These are phyloP conservation scores for Hydroisotoma schaefferi DNA, from an alignment of 2,888 invertebrate species.

Conservation along the genomic window DNA sequence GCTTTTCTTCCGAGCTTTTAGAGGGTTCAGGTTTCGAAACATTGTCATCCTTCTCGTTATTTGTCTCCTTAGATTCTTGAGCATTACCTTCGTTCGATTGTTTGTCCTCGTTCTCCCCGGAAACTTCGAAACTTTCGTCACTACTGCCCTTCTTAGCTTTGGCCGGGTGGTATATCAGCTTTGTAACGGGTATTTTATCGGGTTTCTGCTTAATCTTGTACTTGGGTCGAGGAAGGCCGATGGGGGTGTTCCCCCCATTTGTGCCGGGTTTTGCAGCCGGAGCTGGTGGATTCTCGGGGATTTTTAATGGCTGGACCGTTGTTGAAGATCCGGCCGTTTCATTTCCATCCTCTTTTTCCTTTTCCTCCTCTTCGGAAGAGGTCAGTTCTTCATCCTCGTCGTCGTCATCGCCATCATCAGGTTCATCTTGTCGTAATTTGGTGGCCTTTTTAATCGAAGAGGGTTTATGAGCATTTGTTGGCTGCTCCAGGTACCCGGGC, in stretches of 20 bases:
- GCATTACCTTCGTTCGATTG: conserved; percentile 4
- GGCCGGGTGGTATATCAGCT: background rate
- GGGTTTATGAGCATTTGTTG: too few species aligned
- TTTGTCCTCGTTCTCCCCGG: background rate
- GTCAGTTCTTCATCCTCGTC: background rate
- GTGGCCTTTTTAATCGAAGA: too few species aligned
- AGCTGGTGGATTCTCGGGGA: conserved; percentile 14
- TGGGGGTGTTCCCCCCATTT: background rate
- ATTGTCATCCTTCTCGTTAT: background rate
- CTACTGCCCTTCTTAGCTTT: background rate
- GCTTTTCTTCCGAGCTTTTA: background rate
- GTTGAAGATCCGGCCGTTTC: conserved; percentile 3
- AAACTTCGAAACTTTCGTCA: background rate
- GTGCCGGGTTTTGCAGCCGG: conserved; percentile 8
- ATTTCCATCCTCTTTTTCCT: conserved; percentile 15
- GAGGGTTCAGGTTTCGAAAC: background rate
- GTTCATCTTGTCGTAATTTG: too few species aligned
- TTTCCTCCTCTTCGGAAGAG: conserved; percentile 2
- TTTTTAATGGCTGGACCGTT: conserved; percentile 9
- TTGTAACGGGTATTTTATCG: background rate
- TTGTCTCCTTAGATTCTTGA: conserved; percentile 3
- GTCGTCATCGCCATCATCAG: background rate
- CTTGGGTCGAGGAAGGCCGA: conserved; percentile 18
- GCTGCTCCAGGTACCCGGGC: too few species aligned
- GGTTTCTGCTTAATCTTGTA: conserved; percentile 13